phyloP scores from a whole-genome alignment of 2,888 invertebrate species.

The Zootermopsis nevadensis region DNA sequence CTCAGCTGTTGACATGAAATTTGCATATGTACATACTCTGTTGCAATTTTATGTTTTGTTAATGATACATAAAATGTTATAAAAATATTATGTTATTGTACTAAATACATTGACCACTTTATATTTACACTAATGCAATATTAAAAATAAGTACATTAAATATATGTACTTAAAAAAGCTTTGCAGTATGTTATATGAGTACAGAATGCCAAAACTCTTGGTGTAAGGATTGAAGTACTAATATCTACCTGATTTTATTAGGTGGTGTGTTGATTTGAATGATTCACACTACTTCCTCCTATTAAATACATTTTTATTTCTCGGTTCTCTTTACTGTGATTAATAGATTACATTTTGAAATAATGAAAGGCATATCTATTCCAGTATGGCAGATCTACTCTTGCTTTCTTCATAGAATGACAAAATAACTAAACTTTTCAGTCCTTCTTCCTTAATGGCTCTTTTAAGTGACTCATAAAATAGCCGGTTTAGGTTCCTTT shows the following conservation, averaged over 20 bases:
- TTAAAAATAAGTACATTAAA: no score
- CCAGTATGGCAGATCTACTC: not conserved
- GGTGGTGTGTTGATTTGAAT: not conserved
- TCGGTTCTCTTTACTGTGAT: not conserved
- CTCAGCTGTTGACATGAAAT: no score
- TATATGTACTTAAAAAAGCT: no score
- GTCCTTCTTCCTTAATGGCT: conserved; percentile 36
- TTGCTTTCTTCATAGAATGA: not conserved
- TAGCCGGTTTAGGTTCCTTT: conserved; percentile 58
- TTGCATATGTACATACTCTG: no score
- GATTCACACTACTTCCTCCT: not conserved
- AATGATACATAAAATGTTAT: no score
- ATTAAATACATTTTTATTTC: not conserved
- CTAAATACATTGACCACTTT: no score
- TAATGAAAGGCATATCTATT: not conserved
- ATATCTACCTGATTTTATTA: not conserved
- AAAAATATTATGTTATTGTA: no score
- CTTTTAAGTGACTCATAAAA: conserved; percentile 52
- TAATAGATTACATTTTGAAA: not conserved
- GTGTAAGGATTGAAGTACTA: not conserved
- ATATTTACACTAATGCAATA: no score
- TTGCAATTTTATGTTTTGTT: no score
- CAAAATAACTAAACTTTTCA: not conserved
- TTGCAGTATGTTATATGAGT: not conserved
- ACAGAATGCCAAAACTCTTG: not conserved